Evolutionary conservation across 2,113 vertebrate genomes (phyloP).

Genomic region (Parus major): DNA sequence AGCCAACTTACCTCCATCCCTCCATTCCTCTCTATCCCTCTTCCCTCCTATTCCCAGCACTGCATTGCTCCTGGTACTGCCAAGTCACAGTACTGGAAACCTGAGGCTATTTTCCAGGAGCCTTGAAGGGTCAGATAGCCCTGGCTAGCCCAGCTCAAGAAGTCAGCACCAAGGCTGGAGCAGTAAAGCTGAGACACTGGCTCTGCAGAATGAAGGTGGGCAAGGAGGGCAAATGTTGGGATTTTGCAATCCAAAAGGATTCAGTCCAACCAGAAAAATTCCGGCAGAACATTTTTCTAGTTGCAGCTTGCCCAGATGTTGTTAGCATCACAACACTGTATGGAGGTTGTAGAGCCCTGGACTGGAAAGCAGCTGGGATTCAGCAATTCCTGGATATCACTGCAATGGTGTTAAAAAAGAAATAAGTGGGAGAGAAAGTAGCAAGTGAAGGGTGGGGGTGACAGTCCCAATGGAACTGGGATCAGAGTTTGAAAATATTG

Average conservation of each 20-base stretch:
- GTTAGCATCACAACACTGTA: not conserved
- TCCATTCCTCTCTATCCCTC: not conserved
- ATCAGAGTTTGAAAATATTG: not conserved
- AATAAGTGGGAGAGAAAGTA: not conserved
- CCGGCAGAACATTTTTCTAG: not conserved
- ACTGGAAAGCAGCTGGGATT: not conserved
- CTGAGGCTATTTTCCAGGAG: not conserved
- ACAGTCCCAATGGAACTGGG: not conserved
- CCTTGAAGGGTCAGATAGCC: not conserved
- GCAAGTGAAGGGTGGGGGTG: not conserved
- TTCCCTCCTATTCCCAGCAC: not conserved
- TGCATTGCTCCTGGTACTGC: not conserved
- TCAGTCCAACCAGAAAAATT: not conserved
- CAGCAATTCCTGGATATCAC: not conserved
- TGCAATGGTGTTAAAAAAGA: accelerated
- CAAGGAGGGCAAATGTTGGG: not conserved
- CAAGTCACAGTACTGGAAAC: not conserved
- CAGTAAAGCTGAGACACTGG: not conserved
- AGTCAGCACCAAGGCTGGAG: not conserved
- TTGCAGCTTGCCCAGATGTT: not conserved
- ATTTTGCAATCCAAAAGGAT: not conserved
- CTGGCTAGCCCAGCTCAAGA: accelerated
- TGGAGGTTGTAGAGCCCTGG: accelerated
- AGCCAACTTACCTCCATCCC: not conserved
- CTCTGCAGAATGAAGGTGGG: not conserved